Conservation (phyloP, 1,140 invertebrate genomes). For the Drosophila pseudoananassae region DNA sequence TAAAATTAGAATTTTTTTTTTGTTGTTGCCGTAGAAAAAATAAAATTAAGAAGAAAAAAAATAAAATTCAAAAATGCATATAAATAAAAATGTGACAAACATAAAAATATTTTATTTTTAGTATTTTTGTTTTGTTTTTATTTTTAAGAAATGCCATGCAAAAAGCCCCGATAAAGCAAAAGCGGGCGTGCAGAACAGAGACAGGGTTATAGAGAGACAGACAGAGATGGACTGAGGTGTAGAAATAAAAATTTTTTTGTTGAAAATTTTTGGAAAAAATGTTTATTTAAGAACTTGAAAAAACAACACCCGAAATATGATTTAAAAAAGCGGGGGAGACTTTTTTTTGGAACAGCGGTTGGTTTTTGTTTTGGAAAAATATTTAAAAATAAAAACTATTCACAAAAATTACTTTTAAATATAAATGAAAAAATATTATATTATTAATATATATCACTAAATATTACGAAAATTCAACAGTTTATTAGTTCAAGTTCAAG, state of each 20-base stretch:
- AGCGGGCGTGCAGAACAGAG: conserved; percentile 5
- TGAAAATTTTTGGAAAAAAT: neutral
- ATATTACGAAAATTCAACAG: no score
- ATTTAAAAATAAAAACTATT: conserved; percentile 5
- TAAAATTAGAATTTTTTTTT: conserved; percentile 83
- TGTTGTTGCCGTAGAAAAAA: conserved; percentile 47
- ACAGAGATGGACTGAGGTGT: conserved; percentile 9
- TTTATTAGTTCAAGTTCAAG: neutral
- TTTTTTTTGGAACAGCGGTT: neutral
- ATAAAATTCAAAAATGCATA: conserved; percentile 52
- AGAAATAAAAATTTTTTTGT: neutral
- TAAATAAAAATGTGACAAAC: conserved; percentile 29
- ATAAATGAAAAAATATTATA: neutral
- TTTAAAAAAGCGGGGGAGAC: neutral
- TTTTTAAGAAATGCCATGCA: conserved; percentile 40
- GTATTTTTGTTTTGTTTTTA: neutral
- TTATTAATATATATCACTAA: no score
- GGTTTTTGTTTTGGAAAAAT: neutral
- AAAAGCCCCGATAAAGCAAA: conserved; percentile 4
- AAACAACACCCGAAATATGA: neutral
- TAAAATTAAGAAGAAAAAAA: conserved; percentile 46
- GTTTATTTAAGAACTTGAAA: neutral
- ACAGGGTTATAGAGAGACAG: conserved; percentile 16
- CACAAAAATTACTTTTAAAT: neutral
- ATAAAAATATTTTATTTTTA: conserved; percentile 4